Evolutionary conservation across 2,888 invertebrate genomes (phyloP).

Genomic region (Rhopalosiphum nymphaeae): DNA sequence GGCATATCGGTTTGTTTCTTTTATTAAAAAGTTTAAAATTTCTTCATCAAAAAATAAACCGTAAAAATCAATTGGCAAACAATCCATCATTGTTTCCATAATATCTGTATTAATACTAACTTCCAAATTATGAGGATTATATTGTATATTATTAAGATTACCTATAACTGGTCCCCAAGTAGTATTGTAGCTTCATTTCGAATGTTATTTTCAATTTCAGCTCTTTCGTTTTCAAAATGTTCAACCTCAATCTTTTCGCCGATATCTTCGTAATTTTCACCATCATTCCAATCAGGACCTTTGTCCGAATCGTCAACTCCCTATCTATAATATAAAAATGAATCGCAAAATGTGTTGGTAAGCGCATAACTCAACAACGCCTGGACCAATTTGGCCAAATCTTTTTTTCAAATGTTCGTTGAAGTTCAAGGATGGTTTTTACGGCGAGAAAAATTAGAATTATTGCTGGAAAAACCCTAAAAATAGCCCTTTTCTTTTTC

Average conservation of each 20-base stretch:
- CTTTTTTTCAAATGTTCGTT: no score
- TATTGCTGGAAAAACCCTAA: no score
- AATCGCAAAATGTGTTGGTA: no score
- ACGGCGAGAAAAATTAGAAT: no score
- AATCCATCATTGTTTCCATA: not conserved
- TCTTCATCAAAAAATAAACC: slow-evolving; percentile 1
- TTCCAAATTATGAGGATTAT: slow-evolving; percentile 16
- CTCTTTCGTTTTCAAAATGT: not conserved
- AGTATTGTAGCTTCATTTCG: not conserved
- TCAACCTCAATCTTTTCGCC: not conserved
- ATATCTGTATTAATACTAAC: slow-evolving; percentile 21
- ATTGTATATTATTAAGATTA: slow-evolving; percentile 12
- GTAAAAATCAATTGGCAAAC: slow-evolving; percentile 11
- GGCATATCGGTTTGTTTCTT: slow-evolving; percentile 28
- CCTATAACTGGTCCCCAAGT: not conserved
- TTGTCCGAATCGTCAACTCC: not conserved
- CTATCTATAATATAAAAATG: not conserved
- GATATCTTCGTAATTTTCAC: not conserved
- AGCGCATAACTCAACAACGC: no score
- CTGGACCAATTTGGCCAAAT: no score
- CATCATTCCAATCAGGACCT: not conserved
- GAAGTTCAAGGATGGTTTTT: no score
- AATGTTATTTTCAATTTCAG: slow-evolving; percentile 7
- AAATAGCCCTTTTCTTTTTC: no score
- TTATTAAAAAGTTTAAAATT: slow-evolving; percentile 19